Evolutionary conservation across 53 echinoderm and acorn worm genomes (phyloP), one percentile per base, ranked within the genome.

Genomic region (Actinopyga echinites): DNA sequence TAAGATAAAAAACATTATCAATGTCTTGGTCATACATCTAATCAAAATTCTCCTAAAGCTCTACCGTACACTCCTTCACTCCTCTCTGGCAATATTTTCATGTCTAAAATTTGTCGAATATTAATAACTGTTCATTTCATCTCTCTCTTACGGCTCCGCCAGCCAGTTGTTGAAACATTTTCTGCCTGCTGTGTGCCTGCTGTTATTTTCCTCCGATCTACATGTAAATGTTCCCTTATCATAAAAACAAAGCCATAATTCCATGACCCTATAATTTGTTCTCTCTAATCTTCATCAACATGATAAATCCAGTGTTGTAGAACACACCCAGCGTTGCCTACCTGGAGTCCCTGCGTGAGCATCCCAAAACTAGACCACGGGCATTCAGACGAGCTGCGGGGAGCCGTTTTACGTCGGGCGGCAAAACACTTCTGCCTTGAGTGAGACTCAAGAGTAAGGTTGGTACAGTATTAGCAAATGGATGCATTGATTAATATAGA

Each of bases 281-380:
- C 42, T 6, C 71, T 71, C 40, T 26, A 42, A 71, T 40, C 43
- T 42, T 44, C 43, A 34, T 71, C 71, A 71, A 71, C 71, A 44
- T 71, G 42, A 44, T 37, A 44, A 71, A 20, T 24, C 20, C 23
- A 42, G 44, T 24, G 42, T 44, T 71, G 45, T 44, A 71, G 71
- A 71, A 71, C 71, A 71, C 71, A 71, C 71, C 71, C 71, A 24
- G 71, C 42, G 71, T 44, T 71, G 71, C 71, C 40, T 42, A 71
- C 71, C 23, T 71, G 71, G 71, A 40, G 71, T 71, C 71, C 71
- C 71, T 40, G 71, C 71, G 71, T 71, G 71, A 71, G 44, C 71
- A 71, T 42, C 71, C 71, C 71, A 71, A 71, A 71, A 71, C 71
- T 71, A 71, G 71, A 71, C 71, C 71, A 71, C 40, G 71, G 71